Percentiles rank a stretch among this genome's conserved stretches.
Conservation (phyloP, 2,113 vertebrate genomes). For the Ceratotherium simum region DNA sequence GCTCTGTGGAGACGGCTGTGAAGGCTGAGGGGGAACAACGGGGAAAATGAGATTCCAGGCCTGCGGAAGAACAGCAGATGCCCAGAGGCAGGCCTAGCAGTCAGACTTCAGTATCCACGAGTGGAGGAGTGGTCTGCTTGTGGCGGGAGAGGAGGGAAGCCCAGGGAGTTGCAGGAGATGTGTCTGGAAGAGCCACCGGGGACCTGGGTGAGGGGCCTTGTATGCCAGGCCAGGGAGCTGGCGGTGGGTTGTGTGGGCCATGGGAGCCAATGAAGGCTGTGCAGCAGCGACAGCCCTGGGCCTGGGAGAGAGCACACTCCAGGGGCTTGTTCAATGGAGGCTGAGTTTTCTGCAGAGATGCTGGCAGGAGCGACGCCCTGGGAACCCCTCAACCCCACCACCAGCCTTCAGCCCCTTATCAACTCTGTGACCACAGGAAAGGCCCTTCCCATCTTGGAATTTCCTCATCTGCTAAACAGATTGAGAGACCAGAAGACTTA, state of each 20-base stretch:
- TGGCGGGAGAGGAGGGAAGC: neutral
- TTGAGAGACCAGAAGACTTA: neutral
- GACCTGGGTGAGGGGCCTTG: neutral
- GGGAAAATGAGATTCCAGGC: neutral
- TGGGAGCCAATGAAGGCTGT: neutral
- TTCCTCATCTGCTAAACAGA: conserved; percentile 40
- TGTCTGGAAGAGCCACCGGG: neutral
- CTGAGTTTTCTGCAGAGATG: neutral
- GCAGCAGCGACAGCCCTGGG: neutral
- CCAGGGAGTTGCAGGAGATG: neutral
- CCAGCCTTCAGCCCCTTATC: neutral
- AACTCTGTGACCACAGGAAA: conserved; percentile 33
- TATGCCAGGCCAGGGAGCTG: neutral
- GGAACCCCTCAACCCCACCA: neutral
- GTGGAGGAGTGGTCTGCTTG: too few species aligned
- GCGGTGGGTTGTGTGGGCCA: neutral
- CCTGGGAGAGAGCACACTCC: too few species aligned
- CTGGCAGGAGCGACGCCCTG: neutral
- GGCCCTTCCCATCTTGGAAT: conserved; percentile 34
- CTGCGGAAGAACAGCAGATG: neutral
- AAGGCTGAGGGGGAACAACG: neutral
- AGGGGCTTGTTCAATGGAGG: neutral
- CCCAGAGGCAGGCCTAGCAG: neutral
- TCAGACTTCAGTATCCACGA: neutral
- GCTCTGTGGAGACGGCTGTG: neutral